These are phyloP conservation scores for Sigmodon hispidus DNA, from an alignment of 2,113 vertebrate species.

Conservation along the genomic window DNA sequence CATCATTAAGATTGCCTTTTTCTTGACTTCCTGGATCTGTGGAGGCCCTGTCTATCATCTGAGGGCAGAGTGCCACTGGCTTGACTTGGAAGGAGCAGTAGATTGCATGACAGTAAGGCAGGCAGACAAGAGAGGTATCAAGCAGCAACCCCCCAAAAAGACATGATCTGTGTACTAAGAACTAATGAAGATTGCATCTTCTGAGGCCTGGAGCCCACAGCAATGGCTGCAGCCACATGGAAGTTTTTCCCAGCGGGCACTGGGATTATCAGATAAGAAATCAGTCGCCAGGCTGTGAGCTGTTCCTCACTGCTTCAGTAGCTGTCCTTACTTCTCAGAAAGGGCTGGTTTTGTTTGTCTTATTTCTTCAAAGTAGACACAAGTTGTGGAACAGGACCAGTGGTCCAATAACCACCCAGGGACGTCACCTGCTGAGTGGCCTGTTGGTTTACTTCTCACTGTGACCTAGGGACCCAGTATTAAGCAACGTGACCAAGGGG, in stretches of 20 bases:
- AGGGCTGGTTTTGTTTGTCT: not conserved
- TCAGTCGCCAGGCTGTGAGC: rapidly evolving
- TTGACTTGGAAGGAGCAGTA: constrained; percentile 28
- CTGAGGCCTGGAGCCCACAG: not conserved
- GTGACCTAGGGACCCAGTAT: no score
- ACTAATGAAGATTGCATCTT: constrained; percentile 59
- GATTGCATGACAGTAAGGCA: constrained; percentile 16
- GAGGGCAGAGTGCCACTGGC: constrained; percentile 36
- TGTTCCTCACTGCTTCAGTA: not conserved
- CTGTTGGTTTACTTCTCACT: rapidly evolving
- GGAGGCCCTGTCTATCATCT: not conserved
- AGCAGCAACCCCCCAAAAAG: not conserved
- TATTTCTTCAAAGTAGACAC: not conserved
- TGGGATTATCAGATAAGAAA: not conserved
- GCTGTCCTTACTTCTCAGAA: not conserved
- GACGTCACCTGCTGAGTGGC: not conserved
- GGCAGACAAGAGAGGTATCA: constrained; percentile 58
- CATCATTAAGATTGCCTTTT: not conserved
- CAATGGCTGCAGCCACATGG: not conserved
- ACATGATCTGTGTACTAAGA: constrained; percentile 2
- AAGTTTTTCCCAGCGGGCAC: not conserved
- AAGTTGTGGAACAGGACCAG: not conserved
- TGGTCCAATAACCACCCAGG: not conserved
- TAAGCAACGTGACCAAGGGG: not conserved
- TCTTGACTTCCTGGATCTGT: constrained; percentile 9